Conservation (phyloP, 1,140 invertebrate species). For the Cherax quadricarinatus region DNA sequence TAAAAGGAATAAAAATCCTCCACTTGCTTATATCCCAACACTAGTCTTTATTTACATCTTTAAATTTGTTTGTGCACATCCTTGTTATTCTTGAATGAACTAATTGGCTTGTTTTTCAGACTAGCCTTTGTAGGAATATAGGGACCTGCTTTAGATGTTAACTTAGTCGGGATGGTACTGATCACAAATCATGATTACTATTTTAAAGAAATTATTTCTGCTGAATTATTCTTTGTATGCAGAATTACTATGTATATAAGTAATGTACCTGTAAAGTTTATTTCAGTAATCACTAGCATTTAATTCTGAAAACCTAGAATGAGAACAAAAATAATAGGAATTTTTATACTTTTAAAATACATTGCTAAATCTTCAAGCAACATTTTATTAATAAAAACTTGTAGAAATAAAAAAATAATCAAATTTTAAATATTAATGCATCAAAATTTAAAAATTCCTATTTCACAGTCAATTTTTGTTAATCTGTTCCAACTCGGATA, state of each 20-base stretch:
- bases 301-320: neutral
- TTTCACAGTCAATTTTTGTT: neutral
- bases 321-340: neutral
- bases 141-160: constrained; percentile 41
- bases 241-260: neutral
- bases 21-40: constrained; percentile 40
- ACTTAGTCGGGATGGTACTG: constrained; percentile 12
- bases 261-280: neutral
- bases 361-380: neutral
- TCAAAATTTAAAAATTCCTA: neutral
- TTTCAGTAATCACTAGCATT: neutral
- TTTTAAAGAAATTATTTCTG: neutral
- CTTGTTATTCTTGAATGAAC: constrained; percentile 42
- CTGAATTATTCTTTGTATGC: neutral
- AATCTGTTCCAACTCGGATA: constrained; percentile 21
- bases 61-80: constrained; percentile 57
- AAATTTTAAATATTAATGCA: neutral
- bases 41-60: constrained; percentile 38
- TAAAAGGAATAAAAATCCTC: constrained; percentile 29
- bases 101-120: constrained; percentile 45
- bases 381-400: neutral
- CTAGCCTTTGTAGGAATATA: constrained; percentile 48
- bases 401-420: neutral
- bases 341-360: neutral
- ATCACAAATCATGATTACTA: neutral